A percentile compares a stretch with the other conserved stretches of the same genome.
phyloP scores from a whole-genome alignment of 2,888 invertebrate species.

The Folsomia candida region DNA sequence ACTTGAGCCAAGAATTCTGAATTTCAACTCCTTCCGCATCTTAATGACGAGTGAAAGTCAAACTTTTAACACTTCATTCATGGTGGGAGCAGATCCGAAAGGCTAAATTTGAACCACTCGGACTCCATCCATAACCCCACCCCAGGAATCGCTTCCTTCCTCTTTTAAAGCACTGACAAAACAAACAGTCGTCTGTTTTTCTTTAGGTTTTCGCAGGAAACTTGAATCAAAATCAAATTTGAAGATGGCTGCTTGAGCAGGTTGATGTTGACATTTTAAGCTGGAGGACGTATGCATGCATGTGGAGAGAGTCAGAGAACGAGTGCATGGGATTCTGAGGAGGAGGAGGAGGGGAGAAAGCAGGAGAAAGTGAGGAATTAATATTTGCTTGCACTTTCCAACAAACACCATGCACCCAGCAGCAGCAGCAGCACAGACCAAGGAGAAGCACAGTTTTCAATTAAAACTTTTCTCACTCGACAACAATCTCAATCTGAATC shows the following conservation, averaged over 20 bases:
- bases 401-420: not conserved
- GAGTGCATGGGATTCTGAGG: too few relatives aligned
- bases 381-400: not conserved
- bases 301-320: not conserved
- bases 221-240: not conserved
- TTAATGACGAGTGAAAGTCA: not conserved
- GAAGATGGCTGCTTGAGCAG: not conserved
- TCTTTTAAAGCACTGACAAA: not conserved
- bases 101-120: not conserved
- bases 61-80: not conserved
- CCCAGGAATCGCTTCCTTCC: not conserved
- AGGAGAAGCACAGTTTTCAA: not conserved
- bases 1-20: not conserved
- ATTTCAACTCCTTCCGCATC: not conserved
- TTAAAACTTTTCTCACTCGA: not conserved
- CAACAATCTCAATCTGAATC: not conserved
- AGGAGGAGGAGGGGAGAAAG: not conserved
- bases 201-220: not conserved
- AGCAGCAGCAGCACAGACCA: too few relatives aligned
- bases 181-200: too few relatives aligned
- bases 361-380: not conserved
- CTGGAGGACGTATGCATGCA: too few relatives aligned
- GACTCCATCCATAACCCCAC: not conserved
- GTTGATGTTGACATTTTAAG: not conserved
- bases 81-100: not conserved